Evolutionary conservation across 2,888 invertebrate species (phyloP).

Genomic region (Aphidoletes aphidimyza): DNA sequence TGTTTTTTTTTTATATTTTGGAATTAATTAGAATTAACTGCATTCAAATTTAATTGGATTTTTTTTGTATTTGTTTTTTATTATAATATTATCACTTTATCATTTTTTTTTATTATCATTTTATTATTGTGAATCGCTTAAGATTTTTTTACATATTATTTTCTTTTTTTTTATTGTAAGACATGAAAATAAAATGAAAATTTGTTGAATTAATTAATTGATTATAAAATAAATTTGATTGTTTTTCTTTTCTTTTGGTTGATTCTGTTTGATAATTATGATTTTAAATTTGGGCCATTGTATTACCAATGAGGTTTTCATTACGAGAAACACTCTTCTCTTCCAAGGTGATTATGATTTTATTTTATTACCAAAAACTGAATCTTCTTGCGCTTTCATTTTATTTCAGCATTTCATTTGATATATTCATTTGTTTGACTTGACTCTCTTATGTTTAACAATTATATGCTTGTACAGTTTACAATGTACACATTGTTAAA

Average conservation of each 20-base stretch:
- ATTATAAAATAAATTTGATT: neutral
- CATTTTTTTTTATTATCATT: no score
- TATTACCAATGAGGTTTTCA: neutral
- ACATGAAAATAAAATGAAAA: constrained; percentile 47
- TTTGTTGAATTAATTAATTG: constrained; percentile 52
- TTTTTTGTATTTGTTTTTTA: neutral
- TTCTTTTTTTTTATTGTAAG: constrained; percentile 37
- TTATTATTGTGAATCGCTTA: constrained; percentile 52
- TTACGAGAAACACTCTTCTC: no score
- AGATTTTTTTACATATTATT: constrained; percentile 10
- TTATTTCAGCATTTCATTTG: no score
- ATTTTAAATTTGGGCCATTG: no score
- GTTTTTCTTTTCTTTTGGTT: neutral
- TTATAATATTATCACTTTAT: constrained; percentile 46
- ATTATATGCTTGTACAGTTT: no score
- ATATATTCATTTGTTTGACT: no score
- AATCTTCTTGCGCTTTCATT: no score
- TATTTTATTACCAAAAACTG: no score
- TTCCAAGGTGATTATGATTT: neutral
- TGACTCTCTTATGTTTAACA: no score
- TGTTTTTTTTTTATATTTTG: no score
- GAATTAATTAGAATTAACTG: neutral
- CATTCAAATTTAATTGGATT: constrained; percentile 35
- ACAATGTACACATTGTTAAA: no score
- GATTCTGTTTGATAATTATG: neutral